Evolutionary conservation across 1,140 invertebrate genomes (phyloP).

Genomic region (Eriosoma lanigerum): DNA sequence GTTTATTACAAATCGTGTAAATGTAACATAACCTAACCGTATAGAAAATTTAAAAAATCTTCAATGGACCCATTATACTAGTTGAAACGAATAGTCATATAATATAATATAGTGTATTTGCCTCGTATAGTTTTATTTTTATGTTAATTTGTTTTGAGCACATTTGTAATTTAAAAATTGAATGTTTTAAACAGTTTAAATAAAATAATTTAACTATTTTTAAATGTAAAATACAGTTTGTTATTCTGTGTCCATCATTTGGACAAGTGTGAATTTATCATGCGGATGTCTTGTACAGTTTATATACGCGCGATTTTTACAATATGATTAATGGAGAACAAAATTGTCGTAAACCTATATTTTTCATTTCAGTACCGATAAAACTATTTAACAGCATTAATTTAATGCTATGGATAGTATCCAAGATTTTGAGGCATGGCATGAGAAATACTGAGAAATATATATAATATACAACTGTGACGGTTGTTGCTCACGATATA

Average conservation of each 20-base stretch:
- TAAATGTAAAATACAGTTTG: not conserved
- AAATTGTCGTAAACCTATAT: not conserved
- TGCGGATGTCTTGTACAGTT: not conserved
- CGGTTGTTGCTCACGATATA: not conserved
- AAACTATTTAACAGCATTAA: not conserved
- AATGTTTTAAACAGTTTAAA: no score
- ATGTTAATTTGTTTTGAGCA: no score
- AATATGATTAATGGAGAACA: not conserved
- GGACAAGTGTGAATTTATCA: not conserved
- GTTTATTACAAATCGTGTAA: no score
- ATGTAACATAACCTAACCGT: no score
- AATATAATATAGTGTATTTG: no score
- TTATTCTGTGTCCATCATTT: not conserved
- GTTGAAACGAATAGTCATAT: no score
- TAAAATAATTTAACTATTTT: no score
- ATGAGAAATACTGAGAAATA: not conserved
- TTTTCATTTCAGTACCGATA: not conserved
- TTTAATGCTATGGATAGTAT: not conserved
- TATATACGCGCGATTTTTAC: not conserved
- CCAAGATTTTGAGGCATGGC: not conserved
- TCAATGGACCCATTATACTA: no score
- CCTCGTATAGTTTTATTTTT: no score
- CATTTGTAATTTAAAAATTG: no score
- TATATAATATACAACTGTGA: no score
- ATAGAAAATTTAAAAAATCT: no score